Conservation (phyloP, 2,888 invertebrate species). For the Scotopteryx bipunctaria region DNA sequence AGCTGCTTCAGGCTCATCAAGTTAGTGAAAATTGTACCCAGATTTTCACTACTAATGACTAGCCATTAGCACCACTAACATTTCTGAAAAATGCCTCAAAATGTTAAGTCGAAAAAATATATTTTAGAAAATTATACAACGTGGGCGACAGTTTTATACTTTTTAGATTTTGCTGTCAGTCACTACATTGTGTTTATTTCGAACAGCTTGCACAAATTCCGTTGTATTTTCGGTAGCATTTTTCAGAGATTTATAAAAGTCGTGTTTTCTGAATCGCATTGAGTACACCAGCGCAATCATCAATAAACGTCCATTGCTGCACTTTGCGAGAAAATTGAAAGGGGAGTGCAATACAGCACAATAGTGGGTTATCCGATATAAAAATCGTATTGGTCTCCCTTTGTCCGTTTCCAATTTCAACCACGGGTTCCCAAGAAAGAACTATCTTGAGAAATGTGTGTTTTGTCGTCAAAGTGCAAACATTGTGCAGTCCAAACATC, state of each 20-base stretch:
- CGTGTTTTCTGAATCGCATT: conserved; percentile 30
- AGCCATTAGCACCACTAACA: conserved; percentile 30
- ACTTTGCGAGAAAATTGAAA: conserved; percentile 41
- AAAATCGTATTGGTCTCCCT: conserved; percentile 29
- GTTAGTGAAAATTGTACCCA: conserved; percentile 16
- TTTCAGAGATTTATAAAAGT: conserved; percentile 26
- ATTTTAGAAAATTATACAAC: conserved; percentile 20
- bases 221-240: conserved; percentile 16
- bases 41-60: conserved; percentile 24
- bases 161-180: conserved; percentile 26
- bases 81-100: conserved; percentile 21
- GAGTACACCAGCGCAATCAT: conserved; percentile 35
- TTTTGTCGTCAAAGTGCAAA: conserved; percentile 24
- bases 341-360: conserved; percentile 37
- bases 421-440: conserved; percentile 4
- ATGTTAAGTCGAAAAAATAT: conserved; percentile 6
- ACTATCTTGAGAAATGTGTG: conserved; percentile 13
- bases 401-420: conserved; percentile 21
- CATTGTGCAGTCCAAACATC: conserved; percentile 33
- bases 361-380: conserved; percentile 33
- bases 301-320: conserved; percentile 41
- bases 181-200: conserved; percentile 32
- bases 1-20: conserved; percentile 6
- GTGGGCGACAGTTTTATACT: conserved; percentile 2
- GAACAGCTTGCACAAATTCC: conserved; percentile 25